These are phyloP conservation scores for Campaea margaritaria DNA, from an alignment of 2,888 invertebrate genomes.

Conservation along the genomic window DNA sequence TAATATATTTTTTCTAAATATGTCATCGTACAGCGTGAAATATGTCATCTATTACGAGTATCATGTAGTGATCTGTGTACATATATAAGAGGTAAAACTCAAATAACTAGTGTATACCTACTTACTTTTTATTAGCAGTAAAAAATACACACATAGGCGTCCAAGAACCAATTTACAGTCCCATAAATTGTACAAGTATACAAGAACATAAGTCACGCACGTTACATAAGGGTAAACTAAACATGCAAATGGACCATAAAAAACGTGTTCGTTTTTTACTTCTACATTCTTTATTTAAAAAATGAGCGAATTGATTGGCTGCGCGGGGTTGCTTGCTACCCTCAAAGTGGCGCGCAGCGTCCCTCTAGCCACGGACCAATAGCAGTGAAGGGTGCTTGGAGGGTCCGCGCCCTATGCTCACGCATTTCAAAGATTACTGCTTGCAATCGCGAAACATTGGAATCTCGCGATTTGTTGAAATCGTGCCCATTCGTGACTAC, in stretches of 20 bases:
- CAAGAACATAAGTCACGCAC: slow-evolving; percentile 25
- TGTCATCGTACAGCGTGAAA: no score
- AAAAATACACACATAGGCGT: not conserved
- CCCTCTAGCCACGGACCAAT: slow-evolving; percentile 68
- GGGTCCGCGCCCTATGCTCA: slow-evolving; percentile 77
- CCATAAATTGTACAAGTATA: not conserved
- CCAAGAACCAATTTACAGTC: not conserved
- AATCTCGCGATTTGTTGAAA: slow-evolving; percentile 3
- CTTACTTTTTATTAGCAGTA: not conserved
- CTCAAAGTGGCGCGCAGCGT: slow-evolving; percentile 61
- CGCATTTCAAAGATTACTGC: slow-evolving; percentile 50
- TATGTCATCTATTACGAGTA: no score
- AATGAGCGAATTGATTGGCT: slow-evolving; percentile 83
- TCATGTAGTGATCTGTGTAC: no score
- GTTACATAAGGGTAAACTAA: slow-evolving; percentile 63
- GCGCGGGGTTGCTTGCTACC: slow-evolving; percentile 63
- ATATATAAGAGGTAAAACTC: no score
- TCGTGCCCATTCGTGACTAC: slow-evolving; percentile 32
- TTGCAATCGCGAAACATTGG: slow-evolving; percentile 34
- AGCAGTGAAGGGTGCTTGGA: slow-evolving; percentile 51
- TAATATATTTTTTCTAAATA: no score
- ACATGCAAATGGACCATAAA: slow-evolving; percentile 56
- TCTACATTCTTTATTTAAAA: slow-evolving; percentile 82
- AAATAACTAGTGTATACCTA: not conserved
- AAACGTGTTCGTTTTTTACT: slow-evolving; percentile 72